phyloP scores from a whole-genome alignment of 2,888 invertebrate genomes.

The Parascotia fuliginaria region DNA sequence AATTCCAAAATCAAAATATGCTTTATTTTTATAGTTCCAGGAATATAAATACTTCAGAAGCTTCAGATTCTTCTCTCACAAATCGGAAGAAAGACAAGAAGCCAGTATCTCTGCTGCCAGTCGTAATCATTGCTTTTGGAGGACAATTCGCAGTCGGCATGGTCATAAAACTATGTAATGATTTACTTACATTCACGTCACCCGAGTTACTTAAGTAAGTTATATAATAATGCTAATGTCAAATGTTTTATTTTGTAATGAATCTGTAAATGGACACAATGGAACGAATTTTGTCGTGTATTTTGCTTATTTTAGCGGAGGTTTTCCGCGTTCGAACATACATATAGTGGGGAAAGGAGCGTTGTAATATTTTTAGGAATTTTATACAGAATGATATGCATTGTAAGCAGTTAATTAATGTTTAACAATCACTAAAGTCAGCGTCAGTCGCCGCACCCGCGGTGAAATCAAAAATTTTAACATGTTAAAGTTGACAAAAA shows the following conservation, averaged over 20 bases:
- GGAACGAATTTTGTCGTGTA: background rate
- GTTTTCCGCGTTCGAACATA: too few species aligned
- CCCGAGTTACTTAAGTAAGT: slow-evolving; percentile 44
- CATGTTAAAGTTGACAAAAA: too few species aligned
- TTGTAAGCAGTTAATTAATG: too few species aligned
- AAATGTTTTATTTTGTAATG: background rate
- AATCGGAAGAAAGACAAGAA: slow-evolving; percentile 55
- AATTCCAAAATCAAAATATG: too few species aligned
- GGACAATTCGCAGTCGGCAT: slow-evolving; percentile 92
- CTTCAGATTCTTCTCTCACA: background rate
- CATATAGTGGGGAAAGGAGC: too few species aligned
- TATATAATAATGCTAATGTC: background rate
- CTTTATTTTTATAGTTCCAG: slow-evolving; percentile 11
- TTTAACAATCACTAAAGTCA: too few species aligned
- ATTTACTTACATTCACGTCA: slow-evolving; percentile 35
- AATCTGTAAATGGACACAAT: background rate
- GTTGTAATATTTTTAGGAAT: too few species aligned
- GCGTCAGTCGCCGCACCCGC: too few species aligned
- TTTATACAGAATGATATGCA: too few species aligned
- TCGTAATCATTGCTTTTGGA: slow-evolving; percentile 92
- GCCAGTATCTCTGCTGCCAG: slow-evolving; percentile 90
- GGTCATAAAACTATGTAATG: slow-evolving; percentile 87
- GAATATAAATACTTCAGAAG: background rate
- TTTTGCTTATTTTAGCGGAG: background rate
- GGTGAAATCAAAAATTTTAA: too few species aligned